A percentile compares a stretch with the other conserved stretches of the same genome.
These are phyloP conservation scores for Drosophila paramelanica DNA, from an alignment of 2,888 invertebrate species.

Conservation along the genomic window DNA sequence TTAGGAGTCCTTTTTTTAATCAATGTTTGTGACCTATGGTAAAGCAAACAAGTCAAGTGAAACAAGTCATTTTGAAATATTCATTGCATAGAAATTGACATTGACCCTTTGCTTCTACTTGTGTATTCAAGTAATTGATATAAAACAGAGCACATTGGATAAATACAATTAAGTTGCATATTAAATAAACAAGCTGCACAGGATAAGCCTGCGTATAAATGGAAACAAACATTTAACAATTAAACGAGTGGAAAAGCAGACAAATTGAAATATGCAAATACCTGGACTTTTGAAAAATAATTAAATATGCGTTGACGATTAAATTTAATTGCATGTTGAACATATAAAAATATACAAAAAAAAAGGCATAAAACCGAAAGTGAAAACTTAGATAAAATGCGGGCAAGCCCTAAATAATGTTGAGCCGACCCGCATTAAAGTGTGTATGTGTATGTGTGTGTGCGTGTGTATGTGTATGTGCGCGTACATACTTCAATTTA, in stretches of 20 bases:
- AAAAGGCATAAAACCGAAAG: slow-evolving; percentile 24
- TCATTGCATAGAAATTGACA: neutral
- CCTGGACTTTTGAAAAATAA: slow-evolving; percentile 42
- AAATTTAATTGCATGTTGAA: slow-evolving; percentile 60
- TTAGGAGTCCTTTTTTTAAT: too few relatives aligned
- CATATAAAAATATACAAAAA: neutral
- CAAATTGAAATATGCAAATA: slow-evolving; percentile 36
- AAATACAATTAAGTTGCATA: neutral
- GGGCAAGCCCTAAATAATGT: slow-evolving; percentile 6
- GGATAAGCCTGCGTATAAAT: slow-evolving; percentile 1
- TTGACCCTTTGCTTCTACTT: neutral
- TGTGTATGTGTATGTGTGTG: neutral
- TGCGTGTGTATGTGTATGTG: slow-evolving; percentile 5
- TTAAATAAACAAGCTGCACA: neutral
- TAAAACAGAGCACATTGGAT: neutral
- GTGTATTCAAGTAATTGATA: neutral
- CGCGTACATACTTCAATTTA: slow-evolving; percentile 58
- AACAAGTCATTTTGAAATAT: neutral
- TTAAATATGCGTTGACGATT: slow-evolving; percentile 63
- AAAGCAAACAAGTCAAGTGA: too few relatives aligned
- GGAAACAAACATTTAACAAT: slow-evolving; percentile 22
- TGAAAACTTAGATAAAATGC: slow-evolving; percentile 3
- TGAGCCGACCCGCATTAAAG: slow-evolving; percentile 6
- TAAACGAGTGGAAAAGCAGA: slow-evolving; percentile 4
- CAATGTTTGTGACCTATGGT: too few relatives aligned